Percentiles rank a stretch among this genome's conserved stretches.
Conservation (phyloP, 1,140 invertebrate species). For the Bombus confusus region DNA sequence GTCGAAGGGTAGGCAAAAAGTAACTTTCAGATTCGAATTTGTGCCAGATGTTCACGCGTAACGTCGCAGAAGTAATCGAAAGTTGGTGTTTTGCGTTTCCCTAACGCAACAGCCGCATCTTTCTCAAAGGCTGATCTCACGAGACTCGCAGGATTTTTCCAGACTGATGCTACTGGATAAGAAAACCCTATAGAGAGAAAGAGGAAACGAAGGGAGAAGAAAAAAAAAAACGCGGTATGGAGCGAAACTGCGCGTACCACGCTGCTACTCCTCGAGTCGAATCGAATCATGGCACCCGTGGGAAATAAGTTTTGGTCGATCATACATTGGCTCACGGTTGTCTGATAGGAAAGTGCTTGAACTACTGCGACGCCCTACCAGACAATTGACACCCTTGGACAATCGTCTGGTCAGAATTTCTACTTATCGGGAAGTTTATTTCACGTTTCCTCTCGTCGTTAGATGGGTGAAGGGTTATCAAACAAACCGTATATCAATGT, state of each 20-base stretch:
- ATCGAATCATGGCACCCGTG: constrained; percentile 79
- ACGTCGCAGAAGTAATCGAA: constrained; percentile 17
- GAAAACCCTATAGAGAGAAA: constrained; percentile 10
- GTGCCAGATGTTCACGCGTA: not conserved
- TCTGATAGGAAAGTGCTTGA: constrained; percentile 58
- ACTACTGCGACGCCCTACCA: constrained; percentile 40
- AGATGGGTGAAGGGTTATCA: not conserved
- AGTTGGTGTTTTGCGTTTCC: constrained; percentile 8
- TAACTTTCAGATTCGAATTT: too few species aligned
- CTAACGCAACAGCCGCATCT: constrained; percentile 4
- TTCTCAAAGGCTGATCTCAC: constrained; percentile 62
- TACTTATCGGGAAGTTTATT: constrained; percentile 17
- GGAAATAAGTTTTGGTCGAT: constrained; percentile 80
- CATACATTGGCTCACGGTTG: constrained; percentile 64
- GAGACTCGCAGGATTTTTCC: constrained; percentile 70
- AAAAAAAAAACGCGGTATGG: constrained; percentile 46
- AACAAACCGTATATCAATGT: not conserved
- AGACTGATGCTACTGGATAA: constrained; percentile 35
- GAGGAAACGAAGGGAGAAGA: constrained; percentile 13
- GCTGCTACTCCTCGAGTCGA: constrained; percentile 57
- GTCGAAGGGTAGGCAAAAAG: not conserved
- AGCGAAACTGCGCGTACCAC: constrained; percentile 45
- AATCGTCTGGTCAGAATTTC: constrained; percentile 11
- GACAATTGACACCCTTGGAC: constrained; percentile 25
- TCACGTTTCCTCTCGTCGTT: not conserved